Evolutionary conservation across 2,797 vertebrate genomes (phyloP), one percentile per base, ranked within the genome.

Genomic region (Ceryle rudis): DNA sequence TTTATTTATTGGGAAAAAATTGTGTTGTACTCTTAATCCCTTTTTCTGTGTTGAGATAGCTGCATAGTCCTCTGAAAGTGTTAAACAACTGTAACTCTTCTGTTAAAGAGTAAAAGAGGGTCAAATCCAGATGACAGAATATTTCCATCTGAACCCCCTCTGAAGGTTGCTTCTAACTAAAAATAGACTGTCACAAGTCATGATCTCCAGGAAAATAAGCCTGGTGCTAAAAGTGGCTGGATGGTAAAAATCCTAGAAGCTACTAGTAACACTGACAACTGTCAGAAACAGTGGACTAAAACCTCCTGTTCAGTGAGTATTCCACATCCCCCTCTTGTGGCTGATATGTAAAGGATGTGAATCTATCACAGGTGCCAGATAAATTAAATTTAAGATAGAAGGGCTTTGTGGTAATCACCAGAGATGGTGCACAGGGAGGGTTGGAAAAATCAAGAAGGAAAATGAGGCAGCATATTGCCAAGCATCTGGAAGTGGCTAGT

Each of bases 271-370:
- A 42, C 51, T 39, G 65, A 37, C 29, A 92, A 57, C 31, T 55
- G 31, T 14, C 80, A 91, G 58, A 62, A 81, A 72, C 19, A 60
- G 46, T 52, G 35, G 54, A 89, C 39, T 51, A 75, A 93, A 90
- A 16, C 54, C 46, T 79, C 75, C 57, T 19, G n/a, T 41, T 57
- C 77, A n/a, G 89, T 64, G 58, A 83, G 55, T 84, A 84, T 96
- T 96, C 87, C 87, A 94, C 64, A 95, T 39, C 96, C 52, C 96
- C 96, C 96, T 95, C 96, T 96, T 91, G 96, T 96, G 96, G 96
- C 77, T 96, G 70, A 31, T 64, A 17, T 1, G 46, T 46, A 90
- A 83, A 94, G 87, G 75, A 91, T 81, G 58, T n/a, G 58, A 70
- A 28, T 70, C 25, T 49, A 41, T 81, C 35, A 39, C 14, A 25